phyloP scores from a whole-genome alignment of 2,113 vertebrate species.

The Antechinus flavipes region DNA sequence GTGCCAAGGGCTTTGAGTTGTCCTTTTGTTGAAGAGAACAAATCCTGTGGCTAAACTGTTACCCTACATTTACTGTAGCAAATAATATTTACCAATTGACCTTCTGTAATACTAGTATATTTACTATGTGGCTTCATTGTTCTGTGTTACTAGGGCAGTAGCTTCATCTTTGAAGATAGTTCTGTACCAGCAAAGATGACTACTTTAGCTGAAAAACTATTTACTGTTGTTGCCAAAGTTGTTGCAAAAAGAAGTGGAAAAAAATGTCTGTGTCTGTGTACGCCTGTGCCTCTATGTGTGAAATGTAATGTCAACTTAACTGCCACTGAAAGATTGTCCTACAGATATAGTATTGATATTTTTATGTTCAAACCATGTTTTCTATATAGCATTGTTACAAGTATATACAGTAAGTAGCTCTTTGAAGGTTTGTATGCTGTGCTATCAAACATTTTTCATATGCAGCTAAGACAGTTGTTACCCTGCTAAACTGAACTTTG shows the following conservation, averaged over 20 bases:
- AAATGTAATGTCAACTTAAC: constrained; percentile 72
- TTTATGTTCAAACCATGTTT: constrained; percentile 88
- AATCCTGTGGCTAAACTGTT: constrained; percentile 81
- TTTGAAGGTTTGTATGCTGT: constrained; percentile 90
- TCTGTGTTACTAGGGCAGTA: constrained; percentile 78
- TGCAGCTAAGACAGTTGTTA: constrained; percentile 80
- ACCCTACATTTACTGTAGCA: constrained; percentile 85
- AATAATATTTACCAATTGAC: constrained; percentile 81
- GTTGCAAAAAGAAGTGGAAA: constrained; percentile 65
- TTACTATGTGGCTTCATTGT: constrained; percentile 78
- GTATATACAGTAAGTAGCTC: constrained; percentile 82
- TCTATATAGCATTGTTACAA: constrained; percentile 85
- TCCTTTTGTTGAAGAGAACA: constrained; percentile 77
- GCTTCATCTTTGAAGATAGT: constrained; percentile 71
- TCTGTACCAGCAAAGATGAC: constrained; percentile 79
- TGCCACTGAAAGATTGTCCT: constrained; percentile 76
- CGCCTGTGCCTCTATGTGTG: constrained; percentile 67
- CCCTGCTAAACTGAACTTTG: constrained; percentile 75
- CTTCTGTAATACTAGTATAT: constrained; percentile 76
- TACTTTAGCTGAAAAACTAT: constrained; percentile 73
- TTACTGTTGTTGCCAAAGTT: constrained; percentile 35
- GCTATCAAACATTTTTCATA: constrained; percentile 84
- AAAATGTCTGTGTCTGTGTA: constrained; percentile 70
- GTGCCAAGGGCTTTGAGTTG: constrained; percentile 68
- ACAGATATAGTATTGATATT: constrained; percentile 82